These are phyloP conservation scores for Hylaea fasciaria DNA, from an alignment of 2,888 invertebrate species.

Conservation along the genomic window DNA sequence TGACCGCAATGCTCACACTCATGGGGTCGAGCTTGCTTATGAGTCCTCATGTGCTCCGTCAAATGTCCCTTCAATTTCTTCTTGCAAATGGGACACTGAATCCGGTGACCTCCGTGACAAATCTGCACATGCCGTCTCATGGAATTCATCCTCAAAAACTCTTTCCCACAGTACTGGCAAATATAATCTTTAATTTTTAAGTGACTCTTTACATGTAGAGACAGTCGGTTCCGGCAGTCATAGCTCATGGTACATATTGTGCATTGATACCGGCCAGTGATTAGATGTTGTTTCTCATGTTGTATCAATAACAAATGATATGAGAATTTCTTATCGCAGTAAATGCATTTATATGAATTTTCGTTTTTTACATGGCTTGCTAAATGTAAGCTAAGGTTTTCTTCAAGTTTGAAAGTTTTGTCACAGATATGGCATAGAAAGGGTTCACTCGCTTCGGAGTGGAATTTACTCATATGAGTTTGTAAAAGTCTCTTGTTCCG, in stretches of 20 bases:
- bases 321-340: slow-evolving; percentile 74
- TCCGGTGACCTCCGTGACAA: slow-evolving; percentile 90
- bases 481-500: slow-evolving; percentile 87
- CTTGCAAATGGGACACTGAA: slow-evolving; percentile 92
- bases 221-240: slow-evolving; percentile 86
- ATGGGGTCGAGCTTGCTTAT: slow-evolving; percentile 90
- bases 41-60: slow-evolving; percentile 92
- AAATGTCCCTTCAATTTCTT: slow-evolving; percentile 92
- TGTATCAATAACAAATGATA: slow-evolving; percentile 76
- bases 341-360: slow-evolving; percentile 87
- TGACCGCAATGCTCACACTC: slow-evolving; percentile 92
- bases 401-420: slow-evolving; percentile 90
- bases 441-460: slow-evolving; percentile 62
- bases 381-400: slow-evolving; percentile 89
- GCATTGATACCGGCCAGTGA: slow-evolving; percentile 89
- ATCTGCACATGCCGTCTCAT: slow-evolving; percentile 91
- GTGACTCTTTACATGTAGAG: slow-evolving; percentile 88
- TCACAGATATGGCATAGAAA: slow-evolving; percentile 90
- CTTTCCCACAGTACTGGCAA: slow-evolving; percentile 92
- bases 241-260: slow-evolving; percentile 89
- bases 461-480: slow-evolving; percentile 86
- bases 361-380: slow-evolving; percentile 86
- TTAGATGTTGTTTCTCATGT: slow-evolving; percentile 90
- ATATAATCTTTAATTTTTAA: slow-evolving; percentile 90
- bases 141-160: slow-evolving; percentile 90